Evolutionary conservation across 2,888 invertebrate genomes (phyloP), one percentile per base, ranked within the genome.

Genomic region (Antheraea assamensis): DNA sequence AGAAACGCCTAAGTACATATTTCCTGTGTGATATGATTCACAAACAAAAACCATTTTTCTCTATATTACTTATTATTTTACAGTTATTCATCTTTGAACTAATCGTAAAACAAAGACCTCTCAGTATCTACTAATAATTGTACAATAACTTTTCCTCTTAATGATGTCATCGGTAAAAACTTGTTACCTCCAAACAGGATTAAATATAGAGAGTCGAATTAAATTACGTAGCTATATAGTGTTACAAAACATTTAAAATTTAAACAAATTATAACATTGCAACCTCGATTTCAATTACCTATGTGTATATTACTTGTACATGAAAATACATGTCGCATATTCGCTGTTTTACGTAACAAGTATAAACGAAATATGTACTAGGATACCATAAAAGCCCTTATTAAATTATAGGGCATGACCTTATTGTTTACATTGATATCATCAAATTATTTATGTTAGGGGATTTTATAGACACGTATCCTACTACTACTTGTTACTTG

Each of bases 391-490:
- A 5, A 1, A 30, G 0, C 27, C 19, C 30, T 30, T 30, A 30
- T 15, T 30, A 30, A 64, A 64, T 64, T 64, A 64, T 64, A 64
- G 61, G 27, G 30, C 27, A 7, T 64, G 61, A 64, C 61, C 61
- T 64, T 30, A 64, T 64, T 64, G 27, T 17, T 64, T 30, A 27
- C 2, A 15, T 64, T 17, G 27, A 30, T 30, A 30, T 5, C 42
- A 7, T 42, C 13, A 13, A 42, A 13, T 42, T 42, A 42, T 42
- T 42, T 13, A 42, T 42, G 42, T 42, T 42, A 42, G 42, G 42
- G 42, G 42, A 42, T 42, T 42, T 17, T 13, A 5, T 30, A 64
- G 61, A n/a, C n/a, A n/a, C n/a, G n/a, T n/a, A n/a, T n/a, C n/a
- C n/a, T n/a, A n/a, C n/a, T n/a, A n/a, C n/a, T n/a, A n/a, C n/a